Base-by-base conservation (phyloP, 2,888 invertebrate genomes). In the Horisme vitalbata region DNA sequence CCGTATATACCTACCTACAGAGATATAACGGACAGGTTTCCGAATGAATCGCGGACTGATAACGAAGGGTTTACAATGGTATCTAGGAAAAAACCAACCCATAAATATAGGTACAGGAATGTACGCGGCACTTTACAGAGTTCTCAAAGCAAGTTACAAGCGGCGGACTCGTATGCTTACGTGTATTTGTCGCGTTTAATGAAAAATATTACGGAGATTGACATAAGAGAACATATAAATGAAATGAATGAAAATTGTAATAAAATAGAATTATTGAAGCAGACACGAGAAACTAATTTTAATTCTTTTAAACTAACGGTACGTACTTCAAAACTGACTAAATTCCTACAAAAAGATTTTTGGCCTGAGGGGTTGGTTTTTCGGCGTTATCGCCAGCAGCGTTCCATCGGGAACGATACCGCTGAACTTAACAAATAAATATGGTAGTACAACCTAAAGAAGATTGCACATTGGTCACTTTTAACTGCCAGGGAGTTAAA, bases 241-340 rank as follows among this genome's bases (percentile, higher is more conserved):
- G 28, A 46, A 13, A 39, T 51, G 35, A 43, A 51, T 2, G 43
- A 46, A 28, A 9, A 46, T 18, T 46, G 46, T 33, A 6, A 21
- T n/a, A 28, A 32, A 8, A 39, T 51, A 23, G 35, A 51, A 43
- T 28, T 32, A 23, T 28, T 51, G 11, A 27, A 15, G 0, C 43
- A 51, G 20, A 43, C 10, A 0, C 21, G 23, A 15, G 46, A 46
- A 10, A 46, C 46, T 2, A 46, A 52, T 32, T 46, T 52, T 33
- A 52, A 52, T 28, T 44, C 46, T 9, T 51, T 43, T 32, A 46
- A 46, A 36, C 26, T 46, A 9, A 43, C 15, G 15, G 30, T 43
- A 9, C 12, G 21, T 10, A 2, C 23, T 0, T 20, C 45, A 5
- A 45, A 41, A 28, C 9, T 45, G 5, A 34, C 15, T 14, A 46